Conservation (phyloP, 2,888 invertebrate species). For the Electrophaes corylata region DNA sequence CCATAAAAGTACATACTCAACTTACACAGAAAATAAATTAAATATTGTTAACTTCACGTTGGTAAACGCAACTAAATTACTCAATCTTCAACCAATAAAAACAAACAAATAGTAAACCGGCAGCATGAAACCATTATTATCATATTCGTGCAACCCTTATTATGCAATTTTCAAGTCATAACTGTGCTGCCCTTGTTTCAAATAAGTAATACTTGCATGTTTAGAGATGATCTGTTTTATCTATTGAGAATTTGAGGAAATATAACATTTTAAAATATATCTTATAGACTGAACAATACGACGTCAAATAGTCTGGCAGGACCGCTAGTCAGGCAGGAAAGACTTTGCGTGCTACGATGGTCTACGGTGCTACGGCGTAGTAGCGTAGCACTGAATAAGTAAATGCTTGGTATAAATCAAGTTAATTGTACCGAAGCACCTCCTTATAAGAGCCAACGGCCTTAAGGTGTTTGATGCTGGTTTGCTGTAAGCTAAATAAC, state of each 20-base stretch:
- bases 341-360: slow-evolving; percentile 64
- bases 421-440: slow-evolving; percentile 81
- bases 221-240: slow-evolving; percentile 59
- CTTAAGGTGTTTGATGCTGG: slow-evolving; percentile 65
- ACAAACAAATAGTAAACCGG: slow-evolving; percentile 1
- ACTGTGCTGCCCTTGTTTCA: slow-evolving; percentile 56
- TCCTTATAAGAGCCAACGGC: slow-evolving; percentile 75
- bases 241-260: slow-evolving; percentile 53
- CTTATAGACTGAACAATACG: slow-evolving; percentile 35
- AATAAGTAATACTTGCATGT: slow-evolving; percentile 66
- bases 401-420: slow-evolving; percentile 83
- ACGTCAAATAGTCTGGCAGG: slow-evolving; percentile 39
- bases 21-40: not conserved
- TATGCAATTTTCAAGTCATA: slow-evolving; percentile 59
- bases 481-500: slow-evolving; percentile 29
- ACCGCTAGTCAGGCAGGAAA: slow-evolving; percentile 42
- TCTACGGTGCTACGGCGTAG: slow-evolving; percentile 54
- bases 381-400: slow-evolving; percentile 79
- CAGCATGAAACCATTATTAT: slow-evolving; percentile 49
- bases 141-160: slow-evolving; percentile 52
- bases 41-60: not conserved
- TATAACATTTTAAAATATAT: slow-evolving; percentile 40
- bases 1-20: too few species aligned
- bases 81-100: slow-evolving; percentile 35
- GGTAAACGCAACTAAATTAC: not conserved